Conservation (phyloP, 2,797 vertebrate genomes). For the Danio jaintianensis region DNA sequence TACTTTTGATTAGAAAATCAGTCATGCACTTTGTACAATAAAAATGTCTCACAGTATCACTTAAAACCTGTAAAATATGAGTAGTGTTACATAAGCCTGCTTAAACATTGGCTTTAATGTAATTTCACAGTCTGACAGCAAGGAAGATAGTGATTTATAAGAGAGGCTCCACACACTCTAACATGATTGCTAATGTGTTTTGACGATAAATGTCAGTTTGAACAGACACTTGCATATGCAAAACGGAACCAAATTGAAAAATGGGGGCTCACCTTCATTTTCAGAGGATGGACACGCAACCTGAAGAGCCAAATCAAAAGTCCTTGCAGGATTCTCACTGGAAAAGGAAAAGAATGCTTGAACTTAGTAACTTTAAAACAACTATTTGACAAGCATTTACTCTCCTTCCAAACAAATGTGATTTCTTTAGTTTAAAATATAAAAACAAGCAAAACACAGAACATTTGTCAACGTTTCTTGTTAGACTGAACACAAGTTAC, state of each 20-base stretch:
- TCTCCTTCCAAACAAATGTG: not conserved
- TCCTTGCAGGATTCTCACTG: conserved; percentile 94
- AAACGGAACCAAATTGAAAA: not conserved
- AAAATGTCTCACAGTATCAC: not conserved
- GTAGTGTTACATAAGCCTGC: not conserved
- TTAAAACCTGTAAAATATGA: not conserved
- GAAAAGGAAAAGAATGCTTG: conserved; percentile 37
- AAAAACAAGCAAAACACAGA: not conserved
- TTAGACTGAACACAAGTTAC: no score
- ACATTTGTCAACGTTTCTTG: no score
- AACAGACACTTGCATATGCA: not conserved
- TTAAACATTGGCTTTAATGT: not conserved
- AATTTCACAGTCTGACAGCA: not conserved
- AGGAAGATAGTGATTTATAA: not conserved
- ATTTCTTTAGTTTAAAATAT: not conserved
- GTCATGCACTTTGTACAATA: not conserved
- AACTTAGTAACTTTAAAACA: not conserved
- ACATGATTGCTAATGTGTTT: not conserved
- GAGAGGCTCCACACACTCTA: not conserved
- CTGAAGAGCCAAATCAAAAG: conserved; percentile 94
- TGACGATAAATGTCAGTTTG: not conserved
- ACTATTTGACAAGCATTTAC: not conserved
- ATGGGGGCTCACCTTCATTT: conserved; percentile 84
- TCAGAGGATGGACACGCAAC: conserved; percentile 90
- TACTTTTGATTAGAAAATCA: not conserved